Evolutionary conservation across 2,888 invertebrate genomes (phyloP).

Genomic region (Salpingus planirostris): DNA sequence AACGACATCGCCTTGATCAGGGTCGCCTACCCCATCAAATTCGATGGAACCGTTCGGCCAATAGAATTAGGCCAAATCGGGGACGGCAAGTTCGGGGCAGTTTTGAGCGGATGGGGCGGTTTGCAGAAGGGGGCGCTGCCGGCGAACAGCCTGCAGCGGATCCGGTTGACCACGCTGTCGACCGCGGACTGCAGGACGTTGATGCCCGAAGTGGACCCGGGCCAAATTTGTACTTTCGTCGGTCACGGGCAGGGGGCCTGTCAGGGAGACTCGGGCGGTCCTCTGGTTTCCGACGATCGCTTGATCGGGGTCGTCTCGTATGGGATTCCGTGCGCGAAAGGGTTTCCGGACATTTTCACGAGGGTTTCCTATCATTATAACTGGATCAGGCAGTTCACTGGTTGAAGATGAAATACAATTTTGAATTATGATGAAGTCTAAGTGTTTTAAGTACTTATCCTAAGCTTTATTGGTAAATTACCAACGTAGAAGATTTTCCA

Average conservation of each 20-base stretch:
- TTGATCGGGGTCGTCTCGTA: slow-evolving; percentile 8
- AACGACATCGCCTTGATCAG: slow-evolving; percentile 1
- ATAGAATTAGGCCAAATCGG: neutral
- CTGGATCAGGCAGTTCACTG: slow-evolving; percentile 11
- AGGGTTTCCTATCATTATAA: slow-evolving; percentile 5
- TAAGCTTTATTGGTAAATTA: too few relatives aligned
- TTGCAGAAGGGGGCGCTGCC: neutral
- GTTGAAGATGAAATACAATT: too few relatives aligned
- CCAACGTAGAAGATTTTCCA: too few relatives aligned
- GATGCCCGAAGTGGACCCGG: slow-evolving; percentile 2
- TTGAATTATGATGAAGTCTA: too few relatives aligned
- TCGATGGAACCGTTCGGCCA: neutral
- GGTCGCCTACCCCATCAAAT: neutral
- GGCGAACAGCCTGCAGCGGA: neutral
- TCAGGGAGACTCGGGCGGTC: slow-evolving; percentile 14
- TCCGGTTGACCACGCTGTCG: neutral
- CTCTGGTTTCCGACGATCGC: slow-evolving; percentile 5
- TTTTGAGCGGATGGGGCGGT: slow-evolving; percentile 1
- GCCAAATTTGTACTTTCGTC: slow-evolving; percentile 2
- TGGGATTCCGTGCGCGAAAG: slow-evolving; percentile 9
- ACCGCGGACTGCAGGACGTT: neutral
- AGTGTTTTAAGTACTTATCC: too few relatives aligned
- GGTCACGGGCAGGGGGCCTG: slow-evolving; percentile 1
- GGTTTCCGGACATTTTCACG: slow-evolving; percentile 10
- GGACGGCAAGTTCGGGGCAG: neutral